Percentiles rank a stretch among this genome's conserved stretches.
Evolutionary conservation across 2,888 invertebrate species (phyloP).

Genomic region (Drosophila kuntzei): DNA sequence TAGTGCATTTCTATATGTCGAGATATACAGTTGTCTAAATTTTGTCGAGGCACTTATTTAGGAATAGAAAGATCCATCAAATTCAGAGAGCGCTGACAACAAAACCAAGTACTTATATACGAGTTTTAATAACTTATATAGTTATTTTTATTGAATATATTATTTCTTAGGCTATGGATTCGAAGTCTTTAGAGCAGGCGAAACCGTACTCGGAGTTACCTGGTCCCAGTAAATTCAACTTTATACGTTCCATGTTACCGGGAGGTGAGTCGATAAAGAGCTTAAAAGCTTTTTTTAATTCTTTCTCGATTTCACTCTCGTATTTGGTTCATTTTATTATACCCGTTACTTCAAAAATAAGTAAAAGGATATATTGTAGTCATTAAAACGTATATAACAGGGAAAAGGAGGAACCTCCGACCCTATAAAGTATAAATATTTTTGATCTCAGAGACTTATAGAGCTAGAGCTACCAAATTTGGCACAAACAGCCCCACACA

Average conservation of each 20-base stretch:
- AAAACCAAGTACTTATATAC: slow-evolving; percentile 23
- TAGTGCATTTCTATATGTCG: background rate
- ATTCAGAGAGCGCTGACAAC: slow-evolving; percentile 26
- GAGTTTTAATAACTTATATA: background rate
- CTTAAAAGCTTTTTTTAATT: slow-evolving; percentile 25
- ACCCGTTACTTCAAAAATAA: too few relatives aligned
- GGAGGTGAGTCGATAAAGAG: slow-evolving; percentile 67
- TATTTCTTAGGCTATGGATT: slow-evolving; percentile 29
- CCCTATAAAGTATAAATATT: too few relatives aligned
- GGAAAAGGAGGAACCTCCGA: too few relatives aligned
- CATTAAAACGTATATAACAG: too few relatives aligned
- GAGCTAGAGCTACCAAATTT: too few relatives aligned
- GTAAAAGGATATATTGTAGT: too few relatives aligned
- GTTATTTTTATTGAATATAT: background rate
- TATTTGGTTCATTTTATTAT: too few relatives aligned
- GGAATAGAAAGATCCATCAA: slow-evolving; percentile 25
- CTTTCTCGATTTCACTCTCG: background rate
- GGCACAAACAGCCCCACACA: too few relatives aligned
- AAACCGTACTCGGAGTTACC: slow-evolving; percentile 76
- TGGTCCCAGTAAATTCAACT: slow-evolving; percentile 70
- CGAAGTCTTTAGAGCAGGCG: slow-evolving; percentile 57
- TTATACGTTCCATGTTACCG: slow-evolving; percentile 73
- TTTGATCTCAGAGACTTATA: too few relatives aligned
- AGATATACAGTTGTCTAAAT: slow-evolving; percentile 61
- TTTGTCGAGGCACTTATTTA: slow-evolving; percentile 55